Conservation (phyloP, 2,797 vertebrate species). For the Enteromius mattozi region DNA sequence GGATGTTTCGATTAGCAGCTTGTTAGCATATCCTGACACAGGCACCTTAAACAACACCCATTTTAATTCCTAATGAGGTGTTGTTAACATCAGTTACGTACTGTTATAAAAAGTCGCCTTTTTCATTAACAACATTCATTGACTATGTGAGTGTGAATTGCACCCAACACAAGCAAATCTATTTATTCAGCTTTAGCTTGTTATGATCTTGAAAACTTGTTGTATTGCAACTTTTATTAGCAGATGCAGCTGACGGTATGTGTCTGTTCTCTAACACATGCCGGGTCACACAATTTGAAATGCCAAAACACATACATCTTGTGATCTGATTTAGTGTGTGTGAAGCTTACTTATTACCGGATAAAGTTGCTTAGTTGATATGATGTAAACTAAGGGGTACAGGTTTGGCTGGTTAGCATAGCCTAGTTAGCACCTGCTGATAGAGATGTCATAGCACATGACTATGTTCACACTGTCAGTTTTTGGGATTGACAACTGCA, state of each 20-base stretch:
- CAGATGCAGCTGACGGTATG: neutral
- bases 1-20: neutral
- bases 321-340: constrained; percentile 1
- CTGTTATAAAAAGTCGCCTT: neutral
- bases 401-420: neutral
- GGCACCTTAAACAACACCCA: neutral
- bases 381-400: neutral
- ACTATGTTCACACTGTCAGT: no score
- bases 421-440: neutral
- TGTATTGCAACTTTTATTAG: neutral
- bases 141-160: neutral
- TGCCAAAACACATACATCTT: neutral
- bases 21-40: neutral
- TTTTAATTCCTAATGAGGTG: neutral
- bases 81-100: constrained; percentile 1
- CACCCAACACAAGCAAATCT: neutral
- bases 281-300: neutral
- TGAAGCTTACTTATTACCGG: neutral
- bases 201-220: constrained; percentile 15
- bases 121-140: neutral
- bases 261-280: neutral
- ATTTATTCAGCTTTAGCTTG: constrained; percentile 21
- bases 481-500: no score
- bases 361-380: neutral
- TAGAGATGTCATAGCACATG: neutral